Percentiles rank a stretch among this genome's conserved stretches.
These are phyloP conservation scores for Zhuqinia jingwanae DNA, from an alignment of 2,888 invertebrate genomes.

Conservation along the genomic window DNA sequence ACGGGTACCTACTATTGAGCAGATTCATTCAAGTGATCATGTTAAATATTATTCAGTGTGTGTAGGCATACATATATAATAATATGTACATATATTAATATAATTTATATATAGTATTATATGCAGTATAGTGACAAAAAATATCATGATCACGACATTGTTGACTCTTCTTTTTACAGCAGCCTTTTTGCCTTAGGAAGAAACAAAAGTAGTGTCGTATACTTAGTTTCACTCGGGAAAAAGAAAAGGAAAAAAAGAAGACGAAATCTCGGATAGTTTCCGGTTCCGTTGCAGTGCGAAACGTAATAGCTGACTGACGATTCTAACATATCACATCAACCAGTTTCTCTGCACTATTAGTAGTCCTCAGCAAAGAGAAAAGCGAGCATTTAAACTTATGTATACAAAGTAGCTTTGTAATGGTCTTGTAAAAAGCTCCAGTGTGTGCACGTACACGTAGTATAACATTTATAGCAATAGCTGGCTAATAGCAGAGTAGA, in stretches of 20 bases:
- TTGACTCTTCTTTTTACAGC: constrained; percentile 30
- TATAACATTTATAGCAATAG: background rate
- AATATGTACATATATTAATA: background rate
- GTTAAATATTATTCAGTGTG: background rate
- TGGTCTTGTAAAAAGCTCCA: too few species aligned
- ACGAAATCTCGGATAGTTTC: constrained; percentile 51
- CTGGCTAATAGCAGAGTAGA: background rate
- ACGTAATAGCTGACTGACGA: constrained; percentile 12
- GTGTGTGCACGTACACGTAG: too few species aligned
- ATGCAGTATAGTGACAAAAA: background rate
- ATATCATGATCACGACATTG: background rate
- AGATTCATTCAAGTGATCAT: constrained; percentile 4
- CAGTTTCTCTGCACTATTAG: background rate
- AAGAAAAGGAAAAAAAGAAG: background rate
- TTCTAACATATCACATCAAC: constrained; percentile 18
- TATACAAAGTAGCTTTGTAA: too few species aligned
- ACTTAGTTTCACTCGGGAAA: background rate
- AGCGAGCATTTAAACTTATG: too few species aligned
- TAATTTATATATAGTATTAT: background rate
- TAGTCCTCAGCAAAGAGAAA: too few species aligned
- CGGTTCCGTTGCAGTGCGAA: constrained; percentile 53
- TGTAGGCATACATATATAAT: background rate
- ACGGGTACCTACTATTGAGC: background rate
- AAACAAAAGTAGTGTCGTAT: background rate
- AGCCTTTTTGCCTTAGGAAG: background rate